Evolutionary conservation across 2,797 vertebrate species (phyloP).

Genomic region (Hypotaenidia okinawae): DNA sequence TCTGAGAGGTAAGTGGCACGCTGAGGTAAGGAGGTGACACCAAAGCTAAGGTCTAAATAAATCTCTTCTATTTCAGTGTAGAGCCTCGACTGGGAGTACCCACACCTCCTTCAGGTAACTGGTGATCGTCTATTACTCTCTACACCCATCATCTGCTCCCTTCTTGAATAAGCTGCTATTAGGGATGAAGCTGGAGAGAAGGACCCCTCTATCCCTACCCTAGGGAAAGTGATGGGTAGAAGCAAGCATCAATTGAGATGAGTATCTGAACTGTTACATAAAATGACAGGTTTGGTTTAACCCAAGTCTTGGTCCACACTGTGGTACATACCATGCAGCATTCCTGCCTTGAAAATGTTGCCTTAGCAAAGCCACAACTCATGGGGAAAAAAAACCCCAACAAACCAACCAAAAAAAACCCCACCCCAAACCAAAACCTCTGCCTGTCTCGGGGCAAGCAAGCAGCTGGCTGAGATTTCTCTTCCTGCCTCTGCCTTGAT

Average conservation of each 20-base stretch:
- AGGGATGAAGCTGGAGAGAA: background rate
- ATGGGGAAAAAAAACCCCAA: background rate
- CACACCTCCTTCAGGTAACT: background rate
- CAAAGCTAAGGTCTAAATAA: background rate
- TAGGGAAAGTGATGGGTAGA: background rate
- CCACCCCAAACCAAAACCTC: background rate
- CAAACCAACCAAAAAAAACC: too few relatives aligned
- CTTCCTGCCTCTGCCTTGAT: constrained; percentile 12
- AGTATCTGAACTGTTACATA: background rate
- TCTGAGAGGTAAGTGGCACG: background rate
- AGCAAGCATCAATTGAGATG: background rate
- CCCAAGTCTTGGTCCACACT: background rate
- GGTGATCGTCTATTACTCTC: background rate
- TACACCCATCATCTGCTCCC: background rate
- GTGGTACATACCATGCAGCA: background rate
- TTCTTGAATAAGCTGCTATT: background rate
- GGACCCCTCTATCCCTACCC: background rate
- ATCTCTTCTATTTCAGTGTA: background rate
- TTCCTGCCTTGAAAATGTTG: background rate
- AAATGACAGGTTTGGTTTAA: constrained; percentile 38
- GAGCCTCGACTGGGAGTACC: background rate
- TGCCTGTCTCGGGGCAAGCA: background rate
- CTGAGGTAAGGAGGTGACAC: background rate
- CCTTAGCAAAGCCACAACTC: background rate
- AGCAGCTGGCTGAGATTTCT: background rate